Evolutionary conservation across 2,888 invertebrate species (phyloP), one percentile per base, ranked within the genome.

Genomic region (Ditula angustiorana): DNA sequence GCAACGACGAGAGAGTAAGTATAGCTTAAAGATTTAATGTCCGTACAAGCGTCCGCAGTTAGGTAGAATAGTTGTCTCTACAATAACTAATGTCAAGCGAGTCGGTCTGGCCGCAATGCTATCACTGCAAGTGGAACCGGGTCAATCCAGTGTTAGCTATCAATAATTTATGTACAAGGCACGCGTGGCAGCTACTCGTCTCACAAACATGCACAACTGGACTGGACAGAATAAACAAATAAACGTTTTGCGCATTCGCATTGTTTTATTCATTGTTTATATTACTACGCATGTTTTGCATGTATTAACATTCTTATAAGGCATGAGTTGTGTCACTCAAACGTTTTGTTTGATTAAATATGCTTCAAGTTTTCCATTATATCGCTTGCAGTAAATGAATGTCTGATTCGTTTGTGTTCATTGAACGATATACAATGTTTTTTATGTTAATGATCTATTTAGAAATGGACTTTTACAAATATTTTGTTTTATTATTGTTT

Each of bases 111-210:
- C 11, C 35, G 37, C 19, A 41, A 19, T 26, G 8, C 33, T n/a
- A 35, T 28, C 44, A 21, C 23, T 41, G 44, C 30, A 28, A 56
- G 41, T 21, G 50, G 30, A 63, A 57, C 57, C 41, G 30, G 62
- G 62, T 63, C 57, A 63, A 50, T 49, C n/a, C n/a, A n/a, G n/a
- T 50, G 57, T 16, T 13, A 47, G 47, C 24, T 47, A 55, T 50
- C 41, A 62, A 57, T 62, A 41, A 62, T 62, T 47, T 41, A 62
- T 57, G 49, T 21, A 37, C 19, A 28, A 55, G 21, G 60, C 11
- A 24, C 37, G 49, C 28, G 24, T 21, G 33, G 41, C 41, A 44
- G 11, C 19, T 19, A 16, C 7, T 19, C 26, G 23, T 19, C 41
- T 10, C 10, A 10, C 41, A 41, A 10, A 49, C 49, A 30, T 49